A percentile compares a stretch with the other conserved stretches of the same genome.
phyloP scores from a whole-genome alignment of 1,140 invertebrate species.

The Myzus persicae region DNA sequence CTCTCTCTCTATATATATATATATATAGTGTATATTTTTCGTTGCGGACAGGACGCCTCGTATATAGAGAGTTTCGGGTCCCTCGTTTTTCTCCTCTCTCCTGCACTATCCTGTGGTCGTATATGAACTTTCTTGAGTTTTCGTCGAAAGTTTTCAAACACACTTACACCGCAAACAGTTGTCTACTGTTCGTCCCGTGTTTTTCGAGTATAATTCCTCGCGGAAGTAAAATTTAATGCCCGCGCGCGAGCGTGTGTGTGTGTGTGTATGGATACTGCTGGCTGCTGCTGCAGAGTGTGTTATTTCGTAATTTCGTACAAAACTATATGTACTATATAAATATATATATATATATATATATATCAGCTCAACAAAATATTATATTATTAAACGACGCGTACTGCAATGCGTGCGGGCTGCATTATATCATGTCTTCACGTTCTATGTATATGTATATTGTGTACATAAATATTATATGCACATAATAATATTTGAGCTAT shows the following conservation, averaged over 20 bases:
- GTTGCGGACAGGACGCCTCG: neutral
- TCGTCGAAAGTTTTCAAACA: constrained; percentile 20
- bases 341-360: constrained; percentile 13
- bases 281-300: neutral
- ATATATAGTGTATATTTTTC: neutral
- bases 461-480: too few species aligned
- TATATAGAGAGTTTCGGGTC: neutral
- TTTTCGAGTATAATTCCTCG: constrained; percentile 20
- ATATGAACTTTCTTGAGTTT: constrained; percentile 46
- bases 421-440: neutral
- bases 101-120: neutral
- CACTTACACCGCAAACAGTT: constrained; percentile 47
- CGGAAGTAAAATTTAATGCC: constrained; percentile 29
- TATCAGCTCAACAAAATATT: neutral
- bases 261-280: neutral
- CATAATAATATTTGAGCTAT: neutral
- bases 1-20: neutral
- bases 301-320: constrained; percentile 26
- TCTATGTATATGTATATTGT: neutral
- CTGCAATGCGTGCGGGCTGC: neutral
- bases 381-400: neutral
- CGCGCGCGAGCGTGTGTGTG: too few species aligned
- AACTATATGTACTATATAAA: neutral
- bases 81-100: constrained; percentile 3
- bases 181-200: constrained; percentile 37